Conservation (phyloP, 1,140 invertebrate genomes). For the Sinella curviseta region DNA sequence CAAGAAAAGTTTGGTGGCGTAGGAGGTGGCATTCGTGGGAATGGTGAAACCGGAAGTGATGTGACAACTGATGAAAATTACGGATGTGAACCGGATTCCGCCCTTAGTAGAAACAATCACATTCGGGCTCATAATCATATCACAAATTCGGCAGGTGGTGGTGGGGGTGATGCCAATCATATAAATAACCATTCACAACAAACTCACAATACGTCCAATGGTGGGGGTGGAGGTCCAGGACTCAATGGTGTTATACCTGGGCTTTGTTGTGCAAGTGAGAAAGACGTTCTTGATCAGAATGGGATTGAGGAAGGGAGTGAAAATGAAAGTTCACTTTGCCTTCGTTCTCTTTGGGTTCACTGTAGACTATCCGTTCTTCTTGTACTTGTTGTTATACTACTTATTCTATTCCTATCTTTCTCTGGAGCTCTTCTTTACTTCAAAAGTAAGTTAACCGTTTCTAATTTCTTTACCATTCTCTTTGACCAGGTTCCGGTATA, state of each 20-base stretch:
- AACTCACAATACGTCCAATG: conserved; percentile 31
- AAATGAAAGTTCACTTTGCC: conserved; percentile 28
- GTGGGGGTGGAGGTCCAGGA: neutral
- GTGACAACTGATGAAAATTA: conserved; percentile 6
- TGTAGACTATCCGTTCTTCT: conserved; percentile 44
- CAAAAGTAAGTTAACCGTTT: conserved; percentile 17
- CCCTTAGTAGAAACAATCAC: conserved; percentile 25
- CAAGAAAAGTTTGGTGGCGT: conserved; percentile 43
- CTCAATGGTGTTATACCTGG: conserved; percentile 28
- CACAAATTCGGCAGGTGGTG: conserved; percentile 7
- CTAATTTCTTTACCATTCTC: neutral
- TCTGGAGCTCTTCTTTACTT: conserved; percentile 45
- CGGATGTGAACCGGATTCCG: conserved; percentile 5
- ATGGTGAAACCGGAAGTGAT: conserved; percentile 22
- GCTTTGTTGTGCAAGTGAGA: conserved; percentile 32
- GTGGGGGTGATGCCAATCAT: neutral
- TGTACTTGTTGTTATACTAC: conserved; percentile 37
- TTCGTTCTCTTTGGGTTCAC: conserved; percentile 21
- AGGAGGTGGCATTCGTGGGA: neutral
- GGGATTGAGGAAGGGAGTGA: conserved; percentile 28
- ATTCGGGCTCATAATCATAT: neutral
- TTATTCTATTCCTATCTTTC: conserved; percentile 39
- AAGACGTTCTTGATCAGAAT: conserved; percentile 33
- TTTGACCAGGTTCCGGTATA: neutral
- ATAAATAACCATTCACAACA: conserved; percentile 5